phyloP scores from a whole-genome alignment of 2,113 vertebrate genomes.

The Coturnix japonica region DNA sequence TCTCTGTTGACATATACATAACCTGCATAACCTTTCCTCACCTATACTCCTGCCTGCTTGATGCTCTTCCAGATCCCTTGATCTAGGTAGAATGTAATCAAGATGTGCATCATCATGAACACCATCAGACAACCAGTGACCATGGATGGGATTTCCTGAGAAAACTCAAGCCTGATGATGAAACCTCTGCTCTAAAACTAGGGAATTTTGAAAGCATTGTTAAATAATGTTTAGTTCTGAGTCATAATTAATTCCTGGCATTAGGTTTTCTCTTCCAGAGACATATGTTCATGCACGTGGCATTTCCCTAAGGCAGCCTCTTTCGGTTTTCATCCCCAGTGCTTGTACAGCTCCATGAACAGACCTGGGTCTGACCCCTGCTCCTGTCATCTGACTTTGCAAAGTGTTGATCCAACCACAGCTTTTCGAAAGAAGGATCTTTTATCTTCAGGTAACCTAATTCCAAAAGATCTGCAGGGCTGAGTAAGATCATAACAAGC shows the following conservation, averaged over 20 bases:
- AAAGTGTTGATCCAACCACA: conserved; percentile 42
- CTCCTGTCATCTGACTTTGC: conserved; percentile 37
- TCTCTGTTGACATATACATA: background rate
- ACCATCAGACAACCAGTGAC: background rate
- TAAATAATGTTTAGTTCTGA: background rate
- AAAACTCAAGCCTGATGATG: fast-evolving
- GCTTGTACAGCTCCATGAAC: background rate
- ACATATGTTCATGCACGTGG: fast-evolving
- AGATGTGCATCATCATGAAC: fast-evolving
- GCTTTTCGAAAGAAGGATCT: conserved; percentile 31
- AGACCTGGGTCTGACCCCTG: conserved; percentile 42
- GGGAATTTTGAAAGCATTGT: background rate
- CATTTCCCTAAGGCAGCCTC: background rate
- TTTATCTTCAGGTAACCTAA: conserved; percentile 46
- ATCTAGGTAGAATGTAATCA: background rate
- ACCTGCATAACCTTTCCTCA: background rate
- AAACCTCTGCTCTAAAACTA: background rate
- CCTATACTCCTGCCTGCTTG: background rate
- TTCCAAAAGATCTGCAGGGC: conserved; percentile 34
- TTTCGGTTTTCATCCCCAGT: background rate
- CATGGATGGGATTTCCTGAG: background rate
- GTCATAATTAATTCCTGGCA: background rate
- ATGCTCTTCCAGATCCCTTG: background rate
- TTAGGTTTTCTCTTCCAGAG: background rate
- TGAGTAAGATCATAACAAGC: conserved; percentile 20